These are phyloP conservation scores for Ormyrus thymus DNA, from an alignment of 2,888 invertebrate genomes.

Conservation along the genomic window DNA sequence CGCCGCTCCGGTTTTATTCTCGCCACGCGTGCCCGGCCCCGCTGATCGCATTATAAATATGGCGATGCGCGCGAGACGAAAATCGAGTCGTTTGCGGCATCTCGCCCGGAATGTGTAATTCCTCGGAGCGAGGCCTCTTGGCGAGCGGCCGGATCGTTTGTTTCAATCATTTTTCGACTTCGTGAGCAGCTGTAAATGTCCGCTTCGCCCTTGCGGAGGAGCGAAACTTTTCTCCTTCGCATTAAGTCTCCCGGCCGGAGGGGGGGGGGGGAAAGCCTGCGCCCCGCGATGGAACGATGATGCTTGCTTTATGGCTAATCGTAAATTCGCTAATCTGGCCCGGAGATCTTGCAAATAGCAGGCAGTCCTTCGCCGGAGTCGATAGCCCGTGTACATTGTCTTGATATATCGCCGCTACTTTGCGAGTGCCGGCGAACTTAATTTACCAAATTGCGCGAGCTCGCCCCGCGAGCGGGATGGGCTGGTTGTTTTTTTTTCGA, in stretches of 20 bases:
- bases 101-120: constrained; percentile 44
- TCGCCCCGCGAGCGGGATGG: too few species aligned
- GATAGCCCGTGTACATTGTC: background rate
- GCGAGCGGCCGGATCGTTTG: constrained; percentile 35
- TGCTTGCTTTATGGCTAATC: constrained; percentile 28
- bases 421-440: background rate
- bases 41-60: constrained; percentile 67
- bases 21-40: constrained; percentile 61
- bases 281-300: background rate
- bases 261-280: background rate
- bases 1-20: constrained; percentile 64
- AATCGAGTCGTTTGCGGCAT: constrained; percentile 50
- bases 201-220: background rate
- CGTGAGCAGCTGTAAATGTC: background rate
- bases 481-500: too few species aligned
- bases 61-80: constrained; percentile 51
- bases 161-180: constrained; percentile 50
- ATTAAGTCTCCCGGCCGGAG: constrained; percentile 1
- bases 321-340: constrained; percentile 36
- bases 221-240: background rate
- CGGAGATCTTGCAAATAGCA: constrained; percentile 1
- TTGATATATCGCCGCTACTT: background rate
- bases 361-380: background rate
- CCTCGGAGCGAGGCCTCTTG: background rate
- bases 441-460: background rate